These are phyloP conservation scores for Conchocele bisecta DNA, from an alignment of 2,888 invertebrate species.

Conservation along the genomic window DNA sequence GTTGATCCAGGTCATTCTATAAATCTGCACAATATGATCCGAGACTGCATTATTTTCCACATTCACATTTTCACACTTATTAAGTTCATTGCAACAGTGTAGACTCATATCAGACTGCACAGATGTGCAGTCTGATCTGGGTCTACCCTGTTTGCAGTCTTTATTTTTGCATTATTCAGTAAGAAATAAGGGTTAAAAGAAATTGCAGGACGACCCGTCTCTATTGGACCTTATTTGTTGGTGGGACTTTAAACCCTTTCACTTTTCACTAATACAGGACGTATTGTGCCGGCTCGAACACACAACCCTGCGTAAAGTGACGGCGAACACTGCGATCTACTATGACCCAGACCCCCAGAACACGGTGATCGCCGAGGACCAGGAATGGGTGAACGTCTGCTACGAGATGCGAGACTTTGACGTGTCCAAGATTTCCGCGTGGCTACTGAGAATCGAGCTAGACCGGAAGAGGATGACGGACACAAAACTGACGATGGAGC, in stretches of 20 bases:
- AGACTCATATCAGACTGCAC: no score
- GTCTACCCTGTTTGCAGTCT: no score
- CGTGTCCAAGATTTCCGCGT: conserved; percentile 97
- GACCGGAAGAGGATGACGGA: conserved; percentile 99
- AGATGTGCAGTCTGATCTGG: no score
- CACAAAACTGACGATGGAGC: conserved; percentile 99
- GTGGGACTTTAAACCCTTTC: no score
- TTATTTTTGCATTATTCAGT: no score
- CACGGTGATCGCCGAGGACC: conserved; percentile 99
- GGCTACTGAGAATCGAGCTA: conserved; percentile 98
- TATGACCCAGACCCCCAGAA: conserved; percentile 98
- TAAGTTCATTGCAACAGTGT: no score
- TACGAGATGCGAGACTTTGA: conserved; percentile 99
- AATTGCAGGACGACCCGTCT: neutral
- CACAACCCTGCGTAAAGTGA: conserved; percentile 96
- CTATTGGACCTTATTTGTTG: no score
- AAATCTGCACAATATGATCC: no score
- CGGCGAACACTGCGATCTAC: conserved; percentile 99
- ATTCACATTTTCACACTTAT: no score
- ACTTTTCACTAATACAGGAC: no score
- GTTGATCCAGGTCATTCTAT: no score
- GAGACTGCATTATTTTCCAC: no score
- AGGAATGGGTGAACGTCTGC: conserved; percentile 99
- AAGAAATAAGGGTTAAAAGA: neutral
- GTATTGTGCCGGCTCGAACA: conserved; percentile 98